Base-by-base conservation (phyloP, 35 echinoderm and acorn worm species). In the Holothuria glaberrima region DNA sequence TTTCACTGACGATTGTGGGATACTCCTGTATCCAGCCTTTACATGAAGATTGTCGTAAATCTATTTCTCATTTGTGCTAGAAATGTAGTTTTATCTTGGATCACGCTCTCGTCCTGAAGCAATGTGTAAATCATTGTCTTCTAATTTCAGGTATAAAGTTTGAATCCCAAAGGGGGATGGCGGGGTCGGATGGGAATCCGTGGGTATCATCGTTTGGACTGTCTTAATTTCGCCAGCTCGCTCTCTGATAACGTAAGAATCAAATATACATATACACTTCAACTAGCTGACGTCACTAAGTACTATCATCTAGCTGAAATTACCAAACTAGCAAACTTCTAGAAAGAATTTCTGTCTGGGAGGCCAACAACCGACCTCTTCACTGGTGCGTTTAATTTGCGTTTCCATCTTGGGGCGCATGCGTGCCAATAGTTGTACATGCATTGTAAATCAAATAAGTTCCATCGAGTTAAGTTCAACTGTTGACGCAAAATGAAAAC, bases 341-440 rank as follows among this genome's bases (percentile, higher is more conserved):
- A 69, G 66, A 69, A 26, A 29, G 25, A 4, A 26, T 29, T 33
- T 33, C 31, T 12, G 7, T 29, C 52, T 56, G 32, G 32, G 80
- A 63, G 80, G 80, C 80, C 80, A 84, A 84, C 58, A 84, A 84
- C 80, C 80, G 50, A 16, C 80, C 56, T 33, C 30, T 20, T 33
- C 80, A 84, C 54, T 61, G 80, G 56, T 48, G 80, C 80, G 80
- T 60, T 58, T 60, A 84, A 84, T 84, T 84, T 63, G 80, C 80
- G 33, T 84, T 84, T 84, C 80, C 80, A 84, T 84, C 54, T 29
- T 56, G 58, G 80, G 56, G 58, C 80, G 80, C 80, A 84, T 84
- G 80, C 80, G 80, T 63, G 80, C 50, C 54, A 63, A 61, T 61
- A 21, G 80, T 61, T 48, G 56, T 25, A 58, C 12, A 84, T 20